Conservation (phyloP, 2,888 invertebrate genomes). For the Nowickia ferox region DNA sequence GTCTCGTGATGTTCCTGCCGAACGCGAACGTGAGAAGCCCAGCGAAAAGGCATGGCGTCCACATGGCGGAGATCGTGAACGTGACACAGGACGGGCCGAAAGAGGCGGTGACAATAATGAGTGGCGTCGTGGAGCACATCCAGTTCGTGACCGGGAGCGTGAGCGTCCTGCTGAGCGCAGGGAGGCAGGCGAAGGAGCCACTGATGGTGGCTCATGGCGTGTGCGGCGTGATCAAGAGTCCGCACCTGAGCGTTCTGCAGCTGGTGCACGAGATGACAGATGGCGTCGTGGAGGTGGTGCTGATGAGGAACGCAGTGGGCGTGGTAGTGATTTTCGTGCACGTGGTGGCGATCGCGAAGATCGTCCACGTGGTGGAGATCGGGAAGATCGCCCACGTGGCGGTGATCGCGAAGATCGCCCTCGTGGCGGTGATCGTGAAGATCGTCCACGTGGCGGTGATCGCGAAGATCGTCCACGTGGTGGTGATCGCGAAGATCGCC, state of each 20-base stretch:
- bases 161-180: constrained; percentile 71
- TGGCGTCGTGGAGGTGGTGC: constrained; percentile 75
- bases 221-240: constrained; percentile 76
- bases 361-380: constrained; percentile 70
- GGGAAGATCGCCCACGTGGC: constrained; percentile 64
- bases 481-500: constrained; percentile 50
- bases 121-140: constrained; percentile 70
- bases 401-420: constrained; percentile 74
- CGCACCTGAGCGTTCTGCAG: constrained; percentile 47
- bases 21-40: constrained; percentile 79
- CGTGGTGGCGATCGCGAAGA: constrained; percentile 71
- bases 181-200: constrained; percentile 73
- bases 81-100: constrained; percentile 73
- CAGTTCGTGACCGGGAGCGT: constrained; percentile 75
- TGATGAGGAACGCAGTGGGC: constrained; percentile 71
- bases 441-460: constrained; percentile 72
- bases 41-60: constrained; percentile 80
- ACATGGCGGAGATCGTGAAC: constrained; percentile 75
- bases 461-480: constrained; percentile 73
- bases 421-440: constrained; percentile 73
- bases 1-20: constrained; percentile 79
- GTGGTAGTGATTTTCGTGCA: constrained; percentile 70
- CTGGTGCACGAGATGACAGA: constrained; percentile 72
- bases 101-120: constrained; percentile 65
- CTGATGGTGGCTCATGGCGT: constrained; percentile 78